Conservation (phyloP, 2,797 vertebrate genomes). For the Bradypodion pumilum region DNA sequence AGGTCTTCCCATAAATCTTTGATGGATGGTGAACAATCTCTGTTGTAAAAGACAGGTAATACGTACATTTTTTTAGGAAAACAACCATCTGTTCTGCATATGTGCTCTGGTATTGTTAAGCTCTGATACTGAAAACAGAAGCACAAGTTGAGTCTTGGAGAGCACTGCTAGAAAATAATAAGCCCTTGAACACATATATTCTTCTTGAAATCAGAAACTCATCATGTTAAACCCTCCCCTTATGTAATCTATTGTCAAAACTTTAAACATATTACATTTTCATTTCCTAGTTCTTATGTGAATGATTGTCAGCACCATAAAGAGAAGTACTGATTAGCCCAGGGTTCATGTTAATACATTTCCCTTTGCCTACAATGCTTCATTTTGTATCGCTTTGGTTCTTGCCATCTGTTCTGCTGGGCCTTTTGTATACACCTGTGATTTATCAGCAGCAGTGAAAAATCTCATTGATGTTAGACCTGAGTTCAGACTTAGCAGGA, state of each 20-base stretch:
- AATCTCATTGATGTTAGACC: neutral
- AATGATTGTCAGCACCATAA: neutral
- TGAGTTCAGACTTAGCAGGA: fast-evolving
- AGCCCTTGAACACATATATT: neutral
- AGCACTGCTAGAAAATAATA: neutral
- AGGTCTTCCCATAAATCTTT: neutral
- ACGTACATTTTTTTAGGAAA: neutral
- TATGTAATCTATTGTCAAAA: neutral
- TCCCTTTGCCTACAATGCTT: constrained; percentile 4
- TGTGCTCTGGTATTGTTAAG: neutral
- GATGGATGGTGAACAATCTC: neutral
- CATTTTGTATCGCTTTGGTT: neutral
- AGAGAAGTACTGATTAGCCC: neutral
- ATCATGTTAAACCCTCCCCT: neutral
- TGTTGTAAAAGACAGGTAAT: neutral
- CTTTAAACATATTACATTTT: neutral
- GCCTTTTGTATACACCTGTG: neutral
- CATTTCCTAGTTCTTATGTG: neutral
- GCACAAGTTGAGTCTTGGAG: neutral
- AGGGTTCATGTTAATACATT: neutral
- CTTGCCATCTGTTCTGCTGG: fast-evolving
- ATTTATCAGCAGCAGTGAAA: neutral
- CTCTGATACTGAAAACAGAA: neutral
- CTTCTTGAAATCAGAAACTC: neutral
- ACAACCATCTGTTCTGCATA: neutral